phyloP scores from a whole-genome alignment of 2,797 vertebrate species.

The Fundulus diaphanus region DNA sequence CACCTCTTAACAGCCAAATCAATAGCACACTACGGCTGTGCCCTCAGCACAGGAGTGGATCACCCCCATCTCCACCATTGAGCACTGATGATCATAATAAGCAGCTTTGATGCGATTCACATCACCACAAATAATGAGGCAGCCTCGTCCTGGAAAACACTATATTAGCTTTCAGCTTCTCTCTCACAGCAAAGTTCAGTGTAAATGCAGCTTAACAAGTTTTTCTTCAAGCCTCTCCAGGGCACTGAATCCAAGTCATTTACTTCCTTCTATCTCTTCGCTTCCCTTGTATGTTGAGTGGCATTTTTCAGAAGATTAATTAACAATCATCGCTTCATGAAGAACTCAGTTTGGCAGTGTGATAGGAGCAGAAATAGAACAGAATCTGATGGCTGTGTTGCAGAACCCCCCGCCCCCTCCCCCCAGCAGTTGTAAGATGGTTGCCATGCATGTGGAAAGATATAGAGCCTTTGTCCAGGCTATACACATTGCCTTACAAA shows the following conservation, averaged over 20 bases:
- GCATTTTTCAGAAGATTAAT: slow-evolving; percentile 51
- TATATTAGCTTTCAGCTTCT: slow-evolving; percentile 56
- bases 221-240: slow-evolving; percentile 47
- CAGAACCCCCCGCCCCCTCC: not conserved
- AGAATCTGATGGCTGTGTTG: slow-evolving; percentile 24
- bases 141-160: slow-evolving; percentile 64
- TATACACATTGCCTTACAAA: not conserved
- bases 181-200: slow-evolving; percentile 51
- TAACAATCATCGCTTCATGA: slow-evolving; percentile 48
- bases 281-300: slow-evolving; percentile 33
- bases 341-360: slow-evolving; percentile 28
- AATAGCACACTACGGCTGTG: slow-evolving; percentile 74
- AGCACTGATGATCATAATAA: slow-evolving; percentile 81
- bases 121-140: slow-evolving; percentile 75
- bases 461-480: not conserved
- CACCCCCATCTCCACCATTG: slow-evolving; percentile 73
- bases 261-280: slow-evolving; percentile 15
- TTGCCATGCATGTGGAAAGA: slow-evolving; percentile 18
- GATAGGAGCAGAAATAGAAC: slow-evolving; percentile 33
- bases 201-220: slow-evolving; percentile 62
- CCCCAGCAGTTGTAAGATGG: slow-evolving; percentile 33
- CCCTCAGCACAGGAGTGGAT: slow-evolving; percentile 72
- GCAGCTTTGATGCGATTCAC: slow-evolving; percentile 76
- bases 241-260: slow-evolving; percentile 47
- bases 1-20: slow-evolving; percentile 83